These are phyloP conservation scores for Thripadectes ignobilis DNA, from an alignment of 2,797 vertebrate genomes.

Conservation along the genomic window DNA sequence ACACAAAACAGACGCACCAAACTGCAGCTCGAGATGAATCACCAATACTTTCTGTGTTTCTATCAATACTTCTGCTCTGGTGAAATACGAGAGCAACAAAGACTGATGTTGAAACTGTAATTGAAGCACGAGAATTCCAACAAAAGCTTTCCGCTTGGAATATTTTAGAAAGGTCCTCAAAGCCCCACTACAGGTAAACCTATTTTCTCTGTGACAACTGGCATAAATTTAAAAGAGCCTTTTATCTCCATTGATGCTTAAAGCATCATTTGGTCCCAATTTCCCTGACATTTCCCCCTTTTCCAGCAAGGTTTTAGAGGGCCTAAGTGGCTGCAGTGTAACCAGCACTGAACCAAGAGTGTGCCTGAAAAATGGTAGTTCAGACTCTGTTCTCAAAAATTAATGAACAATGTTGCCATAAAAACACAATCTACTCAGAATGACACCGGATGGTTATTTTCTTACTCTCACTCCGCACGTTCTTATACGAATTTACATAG, in stretches of 20 bases:
- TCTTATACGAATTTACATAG: slow-evolving; percentile 3
- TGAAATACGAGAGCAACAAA: slow-evolving; percentile 37
- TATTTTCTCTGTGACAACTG: slow-evolving; percentile 7
- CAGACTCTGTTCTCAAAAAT: slow-evolving; percentile 24
- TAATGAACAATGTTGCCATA: slow-evolving; percentile 11
- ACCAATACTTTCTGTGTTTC: not conserved
- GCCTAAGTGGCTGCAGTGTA: not conserved
- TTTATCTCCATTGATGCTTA: not conserved
- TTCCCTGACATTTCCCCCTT: not conserved
- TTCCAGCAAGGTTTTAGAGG: not conserved
- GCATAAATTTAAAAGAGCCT: not conserved
- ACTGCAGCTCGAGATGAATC: not conserved
- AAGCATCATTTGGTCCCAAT: slow-evolving; percentile 15
- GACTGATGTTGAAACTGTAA: not conserved
- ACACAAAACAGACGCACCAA: not conserved
- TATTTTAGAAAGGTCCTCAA: slow-evolving; percentile 13
- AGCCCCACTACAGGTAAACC: not conserved
- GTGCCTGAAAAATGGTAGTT: not conserved
- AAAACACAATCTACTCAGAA: not conserved
- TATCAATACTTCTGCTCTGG: slow-evolving; percentile 22
- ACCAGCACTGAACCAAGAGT: not conserved
- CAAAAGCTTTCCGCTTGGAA: not conserved
- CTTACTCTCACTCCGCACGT: not conserved
- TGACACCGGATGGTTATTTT: not conserved
- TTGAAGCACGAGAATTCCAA: not conserved